Evolutionary conservation across 2,113 vertebrate genomes (phyloP).

Genomic region (Euleptes europaea): DNA sequence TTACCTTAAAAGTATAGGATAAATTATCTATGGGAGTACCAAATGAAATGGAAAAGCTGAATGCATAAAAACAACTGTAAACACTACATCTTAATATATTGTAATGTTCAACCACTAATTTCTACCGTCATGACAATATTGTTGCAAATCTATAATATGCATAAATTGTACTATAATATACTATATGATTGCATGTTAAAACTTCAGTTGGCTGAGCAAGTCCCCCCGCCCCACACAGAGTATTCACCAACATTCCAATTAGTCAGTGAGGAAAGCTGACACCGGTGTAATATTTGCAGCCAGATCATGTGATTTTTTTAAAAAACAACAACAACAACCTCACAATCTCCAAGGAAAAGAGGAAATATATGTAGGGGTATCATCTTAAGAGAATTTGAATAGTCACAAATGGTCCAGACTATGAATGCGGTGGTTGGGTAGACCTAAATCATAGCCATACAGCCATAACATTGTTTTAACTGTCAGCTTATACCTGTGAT

Average conservation of each 20-base stretch:
- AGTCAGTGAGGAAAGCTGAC: background rate
- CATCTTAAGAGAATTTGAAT: background rate
- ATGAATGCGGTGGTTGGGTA: background rate
- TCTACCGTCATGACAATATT: background rate
- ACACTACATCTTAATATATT: conserved; percentile 16
- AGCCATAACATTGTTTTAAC: background rate
- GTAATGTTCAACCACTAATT: conserved; percentile 3
- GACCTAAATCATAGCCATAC: background rate
- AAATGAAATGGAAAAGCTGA: conserved; percentile 11
- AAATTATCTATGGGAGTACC: conserved; percentile 9
- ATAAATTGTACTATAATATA: background rate
- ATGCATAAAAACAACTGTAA: conserved; percentile 28
- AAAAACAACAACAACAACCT: background rate
- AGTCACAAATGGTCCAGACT: background rate
- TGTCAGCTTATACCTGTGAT: background rate
- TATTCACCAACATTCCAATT: background rate
- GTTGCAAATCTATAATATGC: background rate
- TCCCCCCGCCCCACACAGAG: background rate
- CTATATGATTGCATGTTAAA: background rate
- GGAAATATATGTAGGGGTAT: background rate
- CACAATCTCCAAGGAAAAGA: background rate
- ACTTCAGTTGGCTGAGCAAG: background rate
- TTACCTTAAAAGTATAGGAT: conserved; percentile 45
- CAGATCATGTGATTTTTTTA: background rate
- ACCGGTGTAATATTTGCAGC: background rate